Conservation (phyloP, 2,113 vertebrate species). For the Chamaea fasciata region DNA sequence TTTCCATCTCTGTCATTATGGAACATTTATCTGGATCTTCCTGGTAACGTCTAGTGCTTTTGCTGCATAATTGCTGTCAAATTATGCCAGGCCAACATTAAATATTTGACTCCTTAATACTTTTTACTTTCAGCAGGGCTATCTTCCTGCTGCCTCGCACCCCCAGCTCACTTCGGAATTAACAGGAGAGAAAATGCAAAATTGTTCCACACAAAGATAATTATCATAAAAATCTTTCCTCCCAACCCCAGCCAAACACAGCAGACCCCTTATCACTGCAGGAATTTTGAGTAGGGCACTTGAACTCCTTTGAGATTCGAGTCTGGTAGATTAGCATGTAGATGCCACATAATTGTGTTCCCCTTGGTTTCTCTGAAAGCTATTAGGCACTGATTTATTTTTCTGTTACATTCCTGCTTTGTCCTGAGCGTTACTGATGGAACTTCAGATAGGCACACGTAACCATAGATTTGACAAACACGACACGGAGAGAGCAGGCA, state of each 20-base stretch:
- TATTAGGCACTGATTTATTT: slow-evolving; percentile 88
- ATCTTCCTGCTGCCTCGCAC: slow-evolving; percentile 25
- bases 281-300: slow-evolving; percentile 90
- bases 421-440: slow-evolving; percentile 74
- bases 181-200: slow-evolving; percentile 69
- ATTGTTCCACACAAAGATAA: slow-evolving; percentile 76
- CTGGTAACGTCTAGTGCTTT: slow-evolving; percentile 39
- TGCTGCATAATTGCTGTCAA: slow-evolving; percentile 59
- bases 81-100: slow-evolving; percentile 55
- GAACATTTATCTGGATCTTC: slow-evolving; percentile 42
- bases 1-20: not conserved
- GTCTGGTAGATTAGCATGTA: slow-evolving; percentile 91
- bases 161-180: slow-evolving; percentile 47
- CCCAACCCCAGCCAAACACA: slow-evolving; percentile 65
- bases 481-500: not conserved
- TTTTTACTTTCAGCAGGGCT: slow-evolving; percentile 20
- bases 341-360: slow-evolving; percentile 93
- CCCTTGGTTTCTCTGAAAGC: slow-evolving; percentile 85
- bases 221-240: slow-evolving; percentile 78
- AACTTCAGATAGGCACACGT: slow-evolving; percentile 63
- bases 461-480: slow-evolving; percentile 32
- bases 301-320: slow-evolving; percentile 84
- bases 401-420: slow-evolving; percentile 74
- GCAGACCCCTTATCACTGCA: slow-evolving; percentile 84
- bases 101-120: slow-evolving; percentile 67